phyloP scores from a whole-genome alignment of 2,113 vertebrate species.

The Siniperca chuatsi region DNA sequence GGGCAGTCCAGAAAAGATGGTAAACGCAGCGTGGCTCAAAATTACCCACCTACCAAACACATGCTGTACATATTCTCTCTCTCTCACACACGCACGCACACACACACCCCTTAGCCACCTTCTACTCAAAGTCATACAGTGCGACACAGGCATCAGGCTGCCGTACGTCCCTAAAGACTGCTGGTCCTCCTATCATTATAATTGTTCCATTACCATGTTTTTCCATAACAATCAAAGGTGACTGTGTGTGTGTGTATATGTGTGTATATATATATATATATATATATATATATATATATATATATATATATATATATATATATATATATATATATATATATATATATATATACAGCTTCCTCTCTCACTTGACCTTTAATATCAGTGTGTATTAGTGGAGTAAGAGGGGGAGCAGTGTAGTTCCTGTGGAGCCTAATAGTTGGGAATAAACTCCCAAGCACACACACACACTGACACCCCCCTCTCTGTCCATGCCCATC shows the following conservation, averaged over 20 bases:
- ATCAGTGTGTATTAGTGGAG: neutral
- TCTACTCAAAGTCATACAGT: neutral
- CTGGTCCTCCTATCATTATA: constrained; percentile 12
- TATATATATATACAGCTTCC: constrained; percentile 9
- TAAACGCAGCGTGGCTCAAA: constrained; percentile 43
- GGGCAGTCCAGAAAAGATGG: constrained; percentile 28
- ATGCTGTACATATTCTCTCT: neutral
- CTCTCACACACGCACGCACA: no score
- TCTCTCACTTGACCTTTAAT: constrained; percentile 39
- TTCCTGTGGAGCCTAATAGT: neutral
- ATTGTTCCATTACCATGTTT: constrained; percentile 19
- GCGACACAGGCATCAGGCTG: neutral
- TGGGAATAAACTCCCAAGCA: constrained; percentile 15
- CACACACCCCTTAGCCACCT: neutral
- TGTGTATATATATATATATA: constrained; percentile 13
- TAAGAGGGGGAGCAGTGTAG: neutral
- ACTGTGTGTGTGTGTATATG: no score
- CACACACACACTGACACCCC: constrained; percentile 12
- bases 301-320: constrained; percentile 19
- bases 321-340: constrained; percentile 30
- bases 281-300: constrained; percentile 22
- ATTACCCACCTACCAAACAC: constrained; percentile 21
- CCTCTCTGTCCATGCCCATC: constrained; percentile 66
- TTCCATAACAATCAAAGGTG: constrained; percentile 17
- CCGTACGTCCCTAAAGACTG: neutral